phyloP scores from a whole-genome alignment of 2,797 vertebrate genomes.

The Galaxias olidus region DNA sequence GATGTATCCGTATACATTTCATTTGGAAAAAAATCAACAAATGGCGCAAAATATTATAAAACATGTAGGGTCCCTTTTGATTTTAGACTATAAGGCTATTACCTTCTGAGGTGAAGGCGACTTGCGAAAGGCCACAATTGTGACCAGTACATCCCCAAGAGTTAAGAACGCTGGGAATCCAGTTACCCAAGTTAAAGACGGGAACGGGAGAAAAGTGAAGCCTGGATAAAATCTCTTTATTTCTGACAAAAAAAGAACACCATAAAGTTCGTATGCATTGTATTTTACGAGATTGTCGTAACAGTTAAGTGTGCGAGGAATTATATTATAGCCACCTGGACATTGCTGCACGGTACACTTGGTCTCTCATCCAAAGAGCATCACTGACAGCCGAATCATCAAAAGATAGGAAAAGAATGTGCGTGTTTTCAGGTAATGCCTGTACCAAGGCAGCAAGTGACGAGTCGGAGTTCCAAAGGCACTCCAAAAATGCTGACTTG shows the following conservation, averaged over 20 bases:
- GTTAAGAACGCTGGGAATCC: slow-evolving; percentile 77
- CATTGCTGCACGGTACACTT: slow-evolving; percentile 56
- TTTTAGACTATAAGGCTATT: too few relatives aligned
- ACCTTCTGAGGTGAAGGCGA: slow-evolving; percentile 71
- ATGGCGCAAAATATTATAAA: too few relatives aligned
- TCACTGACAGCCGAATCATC: slow-evolving; percentile 72
- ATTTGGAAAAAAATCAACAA: too few relatives aligned
- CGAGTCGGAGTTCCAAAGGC: slow-evolving; percentile 70
- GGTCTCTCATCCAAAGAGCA: slow-evolving; percentile 76
- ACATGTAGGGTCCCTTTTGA: too few relatives aligned
- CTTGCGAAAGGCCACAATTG: slow-evolving; percentile 72
- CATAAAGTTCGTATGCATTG: not conserved
- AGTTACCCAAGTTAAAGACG: slow-evolving; percentile 75
- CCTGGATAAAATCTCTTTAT: slow-evolving; percentile 70
- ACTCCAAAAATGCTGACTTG: slow-evolving; percentile 77
- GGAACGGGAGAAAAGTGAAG: slow-evolving; percentile 76
- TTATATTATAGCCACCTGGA: too few relatives aligned
- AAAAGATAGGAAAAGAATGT: slow-evolving; percentile 73
- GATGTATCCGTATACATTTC: too few relatives aligned
- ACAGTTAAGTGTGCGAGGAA: too few relatives aligned
- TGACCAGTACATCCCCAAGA: slow-evolving; percentile 67
- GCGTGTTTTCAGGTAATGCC: slow-evolving; percentile 59
- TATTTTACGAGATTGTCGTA: too few relatives aligned
- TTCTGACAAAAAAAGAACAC: slow-evolving; percentile 35
- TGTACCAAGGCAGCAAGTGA: slow-evolving; percentile 67